Evolutionary conservation across 2,888 invertebrate genomes (phyloP), one percentile per base, ranked within the genome.

Genomic region (Epinotia demarniana): DNA sequence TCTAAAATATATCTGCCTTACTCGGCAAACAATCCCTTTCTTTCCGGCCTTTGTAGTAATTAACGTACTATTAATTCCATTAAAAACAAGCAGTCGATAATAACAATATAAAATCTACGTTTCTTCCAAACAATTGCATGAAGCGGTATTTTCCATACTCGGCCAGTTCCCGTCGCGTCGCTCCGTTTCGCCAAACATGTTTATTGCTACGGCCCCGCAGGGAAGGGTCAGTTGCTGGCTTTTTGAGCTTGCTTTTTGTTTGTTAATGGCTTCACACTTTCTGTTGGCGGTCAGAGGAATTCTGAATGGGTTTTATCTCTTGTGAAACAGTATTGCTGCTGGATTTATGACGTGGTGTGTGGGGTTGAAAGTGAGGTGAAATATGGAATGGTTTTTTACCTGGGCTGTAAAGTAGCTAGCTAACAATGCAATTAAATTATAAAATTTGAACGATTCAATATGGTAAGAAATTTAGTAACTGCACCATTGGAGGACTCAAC

Each of bases 161-260:
- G 27, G 74, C 75, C 0, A 49, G 69, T 70, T 76, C 68, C 73
- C 74, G 72, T 67, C 75, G 77, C 73, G 75, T 27, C 60, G 64
- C 39, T 73, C 68, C 72, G 64, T 77, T 69, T 73, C 69, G 73
- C 64, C 70, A 53, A 53, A n/a, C 66, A 72, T 82, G 85, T 87
- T 88, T 88, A 87, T 86, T 85, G 85, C 84, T 67, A 88, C 81
- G 70, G 82, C 81, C 66, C 88, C 85, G 43, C 19, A n/a, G 88
- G 88, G 89, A 86, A 78, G 73, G 84, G 83, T 82, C 85, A 81
- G 77, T 66, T 77, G 76, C 75, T 79, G 80, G 61, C 76, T 68
- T 76, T 75, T 75, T 39, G 69, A 76, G 72, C 73, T 66, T 57
- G 68, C 72, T 75, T 78, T 79, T 77, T 79, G 79, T 81, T 79